Conservation (phyloP, 2,113 vertebrate species). For the Petrocephalus microphthalmus region DNA sequence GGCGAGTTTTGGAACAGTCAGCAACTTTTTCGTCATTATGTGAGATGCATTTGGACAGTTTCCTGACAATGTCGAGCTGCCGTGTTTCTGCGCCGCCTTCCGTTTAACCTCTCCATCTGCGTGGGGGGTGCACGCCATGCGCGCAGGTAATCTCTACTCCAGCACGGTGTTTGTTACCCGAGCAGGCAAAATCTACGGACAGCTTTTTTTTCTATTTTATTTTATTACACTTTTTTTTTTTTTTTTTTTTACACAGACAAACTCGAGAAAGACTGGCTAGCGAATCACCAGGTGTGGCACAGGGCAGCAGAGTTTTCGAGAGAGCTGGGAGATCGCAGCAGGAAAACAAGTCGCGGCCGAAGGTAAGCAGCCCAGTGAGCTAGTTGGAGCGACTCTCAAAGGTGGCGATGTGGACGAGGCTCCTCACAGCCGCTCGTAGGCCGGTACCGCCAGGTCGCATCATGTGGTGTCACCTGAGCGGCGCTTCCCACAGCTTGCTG, state of each 20-base stretch:
- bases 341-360: not conserved
- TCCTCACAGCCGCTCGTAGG: not conserved
- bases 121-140: not conserved
- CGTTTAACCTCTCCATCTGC: conserved; percentile 8
- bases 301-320: not conserved
- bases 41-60: conserved; percentile 43
- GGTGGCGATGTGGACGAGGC: not conserved
- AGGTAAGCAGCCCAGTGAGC: not conserved
- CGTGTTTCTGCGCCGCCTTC: not conserved
- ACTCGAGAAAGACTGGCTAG: not conserved
- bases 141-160: not conserved
- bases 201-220: not conserved
- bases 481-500: not conserved
- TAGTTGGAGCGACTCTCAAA: not conserved
- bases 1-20: conserved; percentile 63
- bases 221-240: not conserved
- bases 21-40: conserved; percentile 61
- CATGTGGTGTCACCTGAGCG: not conserved
- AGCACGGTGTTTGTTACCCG: not conserved
- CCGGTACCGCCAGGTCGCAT: not conserved
- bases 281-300: not conserved
- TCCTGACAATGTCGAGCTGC: not conserved
- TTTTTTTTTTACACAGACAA: not conserved
- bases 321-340: not conserved
- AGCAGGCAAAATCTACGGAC: not conserved